Evolutionary conservation across 1,140 invertebrate genomes (phyloP), one percentile per base, ranked within the genome.

Genomic region (Ditylenchus dipsaci): DNA sequence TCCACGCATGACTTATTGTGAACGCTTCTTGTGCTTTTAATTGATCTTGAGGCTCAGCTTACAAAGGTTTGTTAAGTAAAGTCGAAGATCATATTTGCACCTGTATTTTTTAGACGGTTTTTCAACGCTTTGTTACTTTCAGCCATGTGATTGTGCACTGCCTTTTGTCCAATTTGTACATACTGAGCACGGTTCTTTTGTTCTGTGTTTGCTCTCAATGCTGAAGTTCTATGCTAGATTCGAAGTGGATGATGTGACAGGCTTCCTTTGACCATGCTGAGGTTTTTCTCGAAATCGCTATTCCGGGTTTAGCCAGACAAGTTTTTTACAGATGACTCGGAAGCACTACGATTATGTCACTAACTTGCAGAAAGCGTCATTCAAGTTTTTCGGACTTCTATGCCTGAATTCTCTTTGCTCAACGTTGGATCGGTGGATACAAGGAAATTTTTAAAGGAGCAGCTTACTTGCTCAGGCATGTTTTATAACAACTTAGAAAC

Each of bases 61-160:
- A 92, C 93, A 0, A 0, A 87, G 77, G 68, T 75, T 33, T 23
- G 29, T 7, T 53, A 11, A 17, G 49, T 53, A 45, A 45, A 45
- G 43, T 45, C n/a, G 11, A 13, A 13, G n/a, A 45, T 13, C 43
- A n/a, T 45, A 45, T 45, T 45, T 45, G 43, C 8, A 53, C 49
- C 49, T 26, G 23, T 26, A 26, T 3, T 33, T 15, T 72, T 47
- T 27, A 74, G 77, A 21, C 72, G 95, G 59, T 99, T 97, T 85
- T 95, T 99, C 83, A 96, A 97, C 84, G 91, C 90, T 0, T 88
- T 99, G 0, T 87, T 99, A 79, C 93, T 97, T 84, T 92, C 95
- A 84, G 90, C 74, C 94, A 98, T 83, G 84, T 97, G 1, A 90
- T 99, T 17, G 92, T 95, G 0, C 88, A 90, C 53, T 94, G 92